Conservation (phyloP, 1,140 invertebrate species). For the Nomia melanderi region DNA sequence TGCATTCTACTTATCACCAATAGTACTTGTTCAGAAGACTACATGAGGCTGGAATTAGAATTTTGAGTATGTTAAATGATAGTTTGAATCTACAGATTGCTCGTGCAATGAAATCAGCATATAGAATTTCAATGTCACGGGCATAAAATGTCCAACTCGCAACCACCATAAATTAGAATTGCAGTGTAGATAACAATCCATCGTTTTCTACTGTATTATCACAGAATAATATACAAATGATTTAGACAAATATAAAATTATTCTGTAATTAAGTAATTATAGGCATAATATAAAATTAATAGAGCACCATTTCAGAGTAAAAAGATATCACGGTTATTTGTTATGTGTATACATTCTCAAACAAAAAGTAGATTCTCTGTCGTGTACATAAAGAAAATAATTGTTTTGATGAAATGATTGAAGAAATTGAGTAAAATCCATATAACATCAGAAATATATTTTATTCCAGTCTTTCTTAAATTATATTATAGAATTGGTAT, state of each 20-base stretch:
- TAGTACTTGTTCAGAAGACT: not conserved
- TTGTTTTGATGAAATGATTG: not conserved
- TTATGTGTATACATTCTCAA: constrained; percentile 13
- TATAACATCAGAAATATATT: not conserved
- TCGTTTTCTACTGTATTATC: constrained; percentile 25
- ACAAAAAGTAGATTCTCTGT: constrained; percentile 20
- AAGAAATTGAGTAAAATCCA: not conserved
- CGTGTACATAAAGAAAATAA: not conserved
- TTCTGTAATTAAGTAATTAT: constrained; percentile 38
- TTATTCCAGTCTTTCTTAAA: not conserved
- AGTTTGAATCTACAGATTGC: not conserved
- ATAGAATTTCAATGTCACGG: not conserved
- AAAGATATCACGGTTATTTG: constrained; percentile 26
- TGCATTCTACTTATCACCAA: constrained; percentile 1
- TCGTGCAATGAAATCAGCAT: not conserved
- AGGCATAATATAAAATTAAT: constrained; percentile 40
- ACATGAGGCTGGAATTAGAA: not conserved
- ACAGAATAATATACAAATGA: constrained; percentile 1
- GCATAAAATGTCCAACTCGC: not conserved
- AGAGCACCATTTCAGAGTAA: constrained; percentile 48
- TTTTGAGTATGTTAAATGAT: constrained; percentile 2
- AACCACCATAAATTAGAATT: constrained; percentile 6
- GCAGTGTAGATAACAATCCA: constrained; percentile 37
- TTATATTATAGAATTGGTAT: not conserved
- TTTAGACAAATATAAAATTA: constrained; percentile 9